Evolutionary conservation across 2,888 invertebrate genomes (phyloP).

Genomic region (Sesamia inferens): DNA sequence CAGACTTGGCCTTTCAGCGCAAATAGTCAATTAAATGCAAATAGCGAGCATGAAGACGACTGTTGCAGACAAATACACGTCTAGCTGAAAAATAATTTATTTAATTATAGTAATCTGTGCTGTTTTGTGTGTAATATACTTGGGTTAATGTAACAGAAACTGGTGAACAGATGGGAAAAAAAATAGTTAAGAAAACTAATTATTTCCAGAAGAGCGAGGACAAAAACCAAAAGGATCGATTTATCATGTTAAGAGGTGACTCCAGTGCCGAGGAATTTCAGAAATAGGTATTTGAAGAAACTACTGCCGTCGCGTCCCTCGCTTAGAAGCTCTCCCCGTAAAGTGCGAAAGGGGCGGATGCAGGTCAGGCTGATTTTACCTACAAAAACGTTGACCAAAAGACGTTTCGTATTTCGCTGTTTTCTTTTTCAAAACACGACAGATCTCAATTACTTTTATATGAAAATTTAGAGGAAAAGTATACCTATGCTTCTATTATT

Average conservation of each 20-base stretch:
- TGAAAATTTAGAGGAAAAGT: too few species aligned
- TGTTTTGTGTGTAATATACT: slow-evolving; percentile 8
- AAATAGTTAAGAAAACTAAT: background rate
- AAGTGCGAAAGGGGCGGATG: too few species aligned
- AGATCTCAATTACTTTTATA: too few species aligned
- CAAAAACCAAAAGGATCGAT: background rate
- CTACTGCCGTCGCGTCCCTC: too few species aligned
- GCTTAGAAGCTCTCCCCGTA: too few species aligned
- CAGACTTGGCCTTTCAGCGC: slow-evolving; percentile 2
- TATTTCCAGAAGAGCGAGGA: background rate
- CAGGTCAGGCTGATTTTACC: too few species aligned
- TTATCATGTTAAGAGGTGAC: background rate
- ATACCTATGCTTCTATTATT: too few species aligned
- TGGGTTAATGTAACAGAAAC: background rate
- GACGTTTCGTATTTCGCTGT: too few species aligned
- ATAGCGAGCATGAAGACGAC: slow-evolving; percentile 25
- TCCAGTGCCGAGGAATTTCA: too few species aligned
- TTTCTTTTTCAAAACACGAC: too few species aligned
- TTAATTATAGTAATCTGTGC: background rate
- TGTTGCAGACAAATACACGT: slow-evolving; percentile 21
- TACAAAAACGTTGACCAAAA: too few species aligned
- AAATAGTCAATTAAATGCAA: slow-evolving; percentile 50
- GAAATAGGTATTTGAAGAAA: too few species aligned
- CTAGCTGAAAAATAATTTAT: slow-evolving; percentile 24
- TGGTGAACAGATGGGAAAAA: background rate